Percentiles rank a stretch among this genome's conserved stretches.
Conservation (phyloP, 2,888 invertebrate genomes). For the Macrosiphum euphorbiae region DNA sequence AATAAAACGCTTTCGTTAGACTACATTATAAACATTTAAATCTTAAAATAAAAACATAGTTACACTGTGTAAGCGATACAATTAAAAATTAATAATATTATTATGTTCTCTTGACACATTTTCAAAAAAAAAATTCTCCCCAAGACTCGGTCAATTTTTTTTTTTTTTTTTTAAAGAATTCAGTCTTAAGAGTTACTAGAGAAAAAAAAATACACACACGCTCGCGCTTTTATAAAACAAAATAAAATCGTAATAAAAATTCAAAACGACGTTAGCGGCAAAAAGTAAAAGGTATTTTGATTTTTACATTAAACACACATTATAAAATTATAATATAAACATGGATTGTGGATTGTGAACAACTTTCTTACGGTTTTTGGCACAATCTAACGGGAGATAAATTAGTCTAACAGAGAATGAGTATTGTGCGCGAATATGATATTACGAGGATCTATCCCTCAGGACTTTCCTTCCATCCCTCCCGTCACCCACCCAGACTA, state of each 20-base stretch:
- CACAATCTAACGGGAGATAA: conserved; percentile 43
- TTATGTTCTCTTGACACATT: conserved; percentile 16
- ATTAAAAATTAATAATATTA: conserved; percentile 30
- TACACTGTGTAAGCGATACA: conserved; percentile 22
- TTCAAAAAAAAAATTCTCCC: conserved; percentile 40
- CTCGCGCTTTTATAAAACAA: conserved; percentile 32
- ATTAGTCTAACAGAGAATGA: neutral
- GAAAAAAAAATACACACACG: conserved; percentile 48
- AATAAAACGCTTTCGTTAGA: neutral
- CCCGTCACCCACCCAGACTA: neutral
- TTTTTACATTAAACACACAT: conserved; percentile 50
- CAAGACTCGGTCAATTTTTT: conserved; percentile 48
- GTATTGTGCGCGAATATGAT: conserved; percentile 41
- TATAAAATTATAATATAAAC: conserved; percentile 7
- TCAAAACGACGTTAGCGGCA: conserved; percentile 45
- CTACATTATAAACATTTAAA: conserved; percentile 15
- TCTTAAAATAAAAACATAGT: conserved; percentile 23
- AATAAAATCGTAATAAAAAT: conserved; percentile 52
- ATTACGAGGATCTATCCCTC: neutral
- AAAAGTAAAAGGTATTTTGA: conserved; percentile 48
- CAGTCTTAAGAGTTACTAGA: conserved; percentile 63
- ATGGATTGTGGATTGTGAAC: neutral
- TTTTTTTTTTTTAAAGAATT: conserved; percentile 39
- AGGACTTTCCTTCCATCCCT: neutral
- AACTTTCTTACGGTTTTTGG: conserved; percentile 44